These are phyloP conservation scores for Hylia prasina DNA, from an alignment of 2,113 vertebrate genomes.

Conservation along the genomic window DNA sequence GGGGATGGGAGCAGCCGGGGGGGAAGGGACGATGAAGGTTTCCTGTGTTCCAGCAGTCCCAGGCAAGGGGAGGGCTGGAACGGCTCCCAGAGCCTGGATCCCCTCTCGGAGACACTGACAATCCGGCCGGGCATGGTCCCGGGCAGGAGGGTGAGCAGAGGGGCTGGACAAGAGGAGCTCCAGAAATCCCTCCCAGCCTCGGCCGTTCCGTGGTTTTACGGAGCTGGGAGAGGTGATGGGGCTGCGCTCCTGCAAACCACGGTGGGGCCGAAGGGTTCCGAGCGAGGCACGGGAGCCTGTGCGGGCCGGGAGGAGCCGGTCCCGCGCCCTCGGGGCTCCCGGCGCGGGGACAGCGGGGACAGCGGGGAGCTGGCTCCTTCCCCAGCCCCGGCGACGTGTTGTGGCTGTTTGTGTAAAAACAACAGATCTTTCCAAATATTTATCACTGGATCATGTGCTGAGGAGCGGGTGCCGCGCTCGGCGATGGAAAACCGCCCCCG, in stretches of 20 bases:
- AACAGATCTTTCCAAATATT: conserved; percentile 49
- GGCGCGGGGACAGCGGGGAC: too few relatives aligned
- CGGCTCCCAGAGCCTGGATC: not conserved
- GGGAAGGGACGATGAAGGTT: not conserved
- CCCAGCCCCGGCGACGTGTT: not conserved
- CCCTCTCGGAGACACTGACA: fast-evolving
- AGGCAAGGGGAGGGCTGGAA: not conserved
- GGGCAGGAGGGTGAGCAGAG: not conserved
- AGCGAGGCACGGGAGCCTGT: not conserved
- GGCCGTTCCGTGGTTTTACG: fast-evolving
- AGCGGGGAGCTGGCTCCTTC: not conserved
- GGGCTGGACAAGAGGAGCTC: not conserved
- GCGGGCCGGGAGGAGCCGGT: not conserved
- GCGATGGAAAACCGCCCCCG: conserved; percentile 2
- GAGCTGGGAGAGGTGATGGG: not conserved
- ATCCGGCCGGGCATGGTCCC: not conserved
- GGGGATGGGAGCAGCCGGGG: not conserved
- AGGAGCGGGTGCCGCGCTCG: not conserved
- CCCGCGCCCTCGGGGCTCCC: fast-evolving
- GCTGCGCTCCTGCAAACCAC: not conserved
- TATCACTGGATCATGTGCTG: not conserved
- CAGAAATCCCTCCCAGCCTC: not conserved
- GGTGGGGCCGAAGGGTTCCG: not conserved
- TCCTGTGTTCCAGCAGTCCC: fast-evolving
- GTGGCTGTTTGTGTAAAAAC: conserved; percentile 21